Percentiles rank a stretch among this genome's conserved stretches.
These are phyloP conservation scores for Caloenas nicobarica DNA, from an alignment of 2,113 vertebrate genomes.

Conservation along the genomic window DNA sequence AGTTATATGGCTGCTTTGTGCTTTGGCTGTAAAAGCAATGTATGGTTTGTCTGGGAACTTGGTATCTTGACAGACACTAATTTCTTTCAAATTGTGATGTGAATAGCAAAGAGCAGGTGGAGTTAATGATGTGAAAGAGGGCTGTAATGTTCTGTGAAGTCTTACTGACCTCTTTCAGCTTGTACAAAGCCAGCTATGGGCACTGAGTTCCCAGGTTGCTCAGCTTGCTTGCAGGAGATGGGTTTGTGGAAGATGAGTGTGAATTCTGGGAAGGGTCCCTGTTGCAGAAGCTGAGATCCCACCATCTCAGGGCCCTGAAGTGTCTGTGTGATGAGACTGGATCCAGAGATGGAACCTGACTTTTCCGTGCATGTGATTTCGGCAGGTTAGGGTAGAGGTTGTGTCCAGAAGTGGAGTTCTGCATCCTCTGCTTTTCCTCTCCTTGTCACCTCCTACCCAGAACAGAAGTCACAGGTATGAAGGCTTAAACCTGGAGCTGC, in stretches of 20 bases:
- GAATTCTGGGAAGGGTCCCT: background rate
- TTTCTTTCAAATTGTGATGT: background rate
- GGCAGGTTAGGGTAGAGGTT: background rate
- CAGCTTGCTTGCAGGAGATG: accelerated
- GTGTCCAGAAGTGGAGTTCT: background rate
- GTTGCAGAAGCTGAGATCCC: background rate
- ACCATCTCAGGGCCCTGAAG: accelerated
- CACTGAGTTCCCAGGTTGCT: background rate
- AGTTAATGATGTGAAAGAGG: background rate
- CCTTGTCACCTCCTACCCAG: background rate
- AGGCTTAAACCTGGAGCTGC: background rate
- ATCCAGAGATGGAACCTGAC: background rate
- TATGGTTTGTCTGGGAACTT: background rate
- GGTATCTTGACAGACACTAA: background rate
- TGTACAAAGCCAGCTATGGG: background rate
- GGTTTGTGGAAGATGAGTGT: background rate
- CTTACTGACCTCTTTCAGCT: background rate
- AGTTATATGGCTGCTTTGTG: background rate
- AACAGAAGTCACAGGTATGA: background rate
- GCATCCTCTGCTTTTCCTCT: background rate
- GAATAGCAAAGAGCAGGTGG: background rate
- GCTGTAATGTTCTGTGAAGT: background rate
- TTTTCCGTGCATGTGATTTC: background rate
- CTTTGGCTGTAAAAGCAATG: background rate
- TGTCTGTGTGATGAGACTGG: background rate